Conservation (phyloP, 2,797 vertebrate species). For the Myoxocephalus aenaeus region DNA sequence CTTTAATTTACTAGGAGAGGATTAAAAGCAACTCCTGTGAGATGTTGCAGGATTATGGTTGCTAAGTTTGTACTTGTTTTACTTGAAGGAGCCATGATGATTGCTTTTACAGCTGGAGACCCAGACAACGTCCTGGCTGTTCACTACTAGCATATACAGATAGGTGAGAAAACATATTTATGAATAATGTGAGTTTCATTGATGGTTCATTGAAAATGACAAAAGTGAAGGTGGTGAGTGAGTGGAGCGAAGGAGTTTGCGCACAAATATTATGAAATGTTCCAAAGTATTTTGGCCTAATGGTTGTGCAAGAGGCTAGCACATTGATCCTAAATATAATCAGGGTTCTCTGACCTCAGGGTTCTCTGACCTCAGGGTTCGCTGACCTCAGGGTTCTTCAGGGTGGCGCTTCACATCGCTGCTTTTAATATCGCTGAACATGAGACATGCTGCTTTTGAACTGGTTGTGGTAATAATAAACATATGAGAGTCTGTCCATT, state of each 20-base stretch:
- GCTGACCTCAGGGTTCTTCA: no score
- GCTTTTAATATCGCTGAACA: no score
- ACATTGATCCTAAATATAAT: neutral
- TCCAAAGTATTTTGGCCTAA: neutral
- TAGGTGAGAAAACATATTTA: neutral
- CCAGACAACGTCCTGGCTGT: neutral
- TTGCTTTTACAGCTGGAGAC: conserved; percentile 24
- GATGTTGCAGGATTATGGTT: conserved; percentile 71
- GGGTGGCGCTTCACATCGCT: no score
- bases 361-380: neutral
- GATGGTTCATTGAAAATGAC: neutral
- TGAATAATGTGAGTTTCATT: neutral
- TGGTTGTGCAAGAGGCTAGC: neutral
- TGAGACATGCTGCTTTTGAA: no score
- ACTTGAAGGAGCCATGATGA: conserved; percentile 30
- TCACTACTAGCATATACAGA: neutral
- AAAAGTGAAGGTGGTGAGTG: neutral
- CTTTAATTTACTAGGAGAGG: conserved; percentile 76
- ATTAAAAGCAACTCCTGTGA: conserved; percentile 75
- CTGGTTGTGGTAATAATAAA: no score
- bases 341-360: neutral
- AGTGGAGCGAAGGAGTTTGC: neutral
- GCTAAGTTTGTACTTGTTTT: conserved; percentile 45
- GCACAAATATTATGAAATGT: neutral
- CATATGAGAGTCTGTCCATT: no score